Percentiles rank a stretch among this genome's conserved stretches.
These are phyloP conservation scores for Tympanoctomys barrerae DNA, from an alignment of 2,797 vertebrate genomes.

Conservation along the genomic window DNA sequence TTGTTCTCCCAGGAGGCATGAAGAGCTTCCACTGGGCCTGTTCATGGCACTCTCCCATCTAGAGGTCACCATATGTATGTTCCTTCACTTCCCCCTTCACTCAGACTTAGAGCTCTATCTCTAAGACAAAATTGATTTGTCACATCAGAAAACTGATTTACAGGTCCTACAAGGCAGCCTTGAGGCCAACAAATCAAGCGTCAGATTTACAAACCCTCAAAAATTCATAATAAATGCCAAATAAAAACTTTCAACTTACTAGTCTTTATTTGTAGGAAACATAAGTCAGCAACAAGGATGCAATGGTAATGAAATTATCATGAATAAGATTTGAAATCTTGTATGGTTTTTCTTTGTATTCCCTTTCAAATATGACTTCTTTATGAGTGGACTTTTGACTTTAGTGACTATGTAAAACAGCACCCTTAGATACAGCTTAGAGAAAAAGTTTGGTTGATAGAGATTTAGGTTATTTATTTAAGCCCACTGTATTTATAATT, in stretches of 20 bases:
- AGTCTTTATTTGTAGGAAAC: slow-evolving; percentile 69
- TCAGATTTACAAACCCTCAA: slow-evolving; percentile 68
- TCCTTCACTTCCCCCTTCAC: not conserved
- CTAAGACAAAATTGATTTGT: slow-evolving; percentile 58
- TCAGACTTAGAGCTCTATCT: not conserved
- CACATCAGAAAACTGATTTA: slow-evolving; percentile 68
- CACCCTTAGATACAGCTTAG: not conserved
- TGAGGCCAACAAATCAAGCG: slow-evolving; percentile 62
- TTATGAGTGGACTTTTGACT: slow-evolving; percentile 43
- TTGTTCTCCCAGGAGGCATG: not conserved
- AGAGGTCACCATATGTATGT: not conserved
- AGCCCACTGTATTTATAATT: not conserved
- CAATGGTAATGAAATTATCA: not conserved
- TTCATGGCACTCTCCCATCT: not conserved
- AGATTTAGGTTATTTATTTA: not conserved
- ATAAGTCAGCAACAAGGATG: slow-evolving; percentile 48
- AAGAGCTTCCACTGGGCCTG: not conserved
- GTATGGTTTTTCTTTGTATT: not conserved
- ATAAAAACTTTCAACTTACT: slow-evolving; percentile 73
- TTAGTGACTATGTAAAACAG: slow-evolving; percentile 58
- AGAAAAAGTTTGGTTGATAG: not conserved
- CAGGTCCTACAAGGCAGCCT: not conserved
- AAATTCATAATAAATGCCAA: slow-evolving; percentile 76
- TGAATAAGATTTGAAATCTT: slow-evolving; percentile 65
- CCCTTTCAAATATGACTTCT: slow-evolving; percentile 60